Conservation (phyloP, 2,888 invertebrate genomes). For the Aphrophora alni region DNA sequence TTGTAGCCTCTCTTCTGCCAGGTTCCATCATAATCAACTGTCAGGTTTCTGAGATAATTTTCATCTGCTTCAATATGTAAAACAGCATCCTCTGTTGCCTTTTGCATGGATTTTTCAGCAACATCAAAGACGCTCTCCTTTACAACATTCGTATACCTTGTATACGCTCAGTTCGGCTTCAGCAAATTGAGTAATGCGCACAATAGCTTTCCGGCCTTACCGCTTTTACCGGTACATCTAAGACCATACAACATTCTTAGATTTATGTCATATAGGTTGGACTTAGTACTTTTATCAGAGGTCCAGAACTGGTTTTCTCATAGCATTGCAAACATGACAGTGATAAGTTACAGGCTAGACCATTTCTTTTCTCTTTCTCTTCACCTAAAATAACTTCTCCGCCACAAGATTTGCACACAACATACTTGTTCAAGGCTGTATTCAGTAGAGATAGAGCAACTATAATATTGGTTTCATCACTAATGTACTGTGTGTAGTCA, state of each 20-base stretch:
- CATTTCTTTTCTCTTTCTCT: conserved; percentile 19
- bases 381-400: conserved; percentile 16
- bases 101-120: conserved; percentile 26
- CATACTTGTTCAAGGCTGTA: conserved; percentile 22
- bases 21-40: conserved; percentile 9
- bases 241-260: conserved; percentile 25
- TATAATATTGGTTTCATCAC: conserved; percentile 10
- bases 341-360: conserved; percentile 22
- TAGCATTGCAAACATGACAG: conserved; percentile 24
- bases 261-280: conserved; percentile 13
- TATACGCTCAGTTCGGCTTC: conserved; percentile 13
- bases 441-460: conserved; percentile 12
- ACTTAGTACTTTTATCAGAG: conserved; percentile 14
- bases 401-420: conserved; percentile 24
- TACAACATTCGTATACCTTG: conserved; percentile 21
- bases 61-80: conserved; percentile 18
- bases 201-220: conserved; percentile 18
- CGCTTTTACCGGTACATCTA: conserved; percentile 16
- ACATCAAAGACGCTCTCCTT: conserved; percentile 21
- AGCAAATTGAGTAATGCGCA: conserved; percentile 13
- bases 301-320: conserved; percentile 26
- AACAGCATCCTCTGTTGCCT: conserved; percentile 21
- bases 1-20: conserved; percentile 22
- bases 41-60: conserved; percentile 17
- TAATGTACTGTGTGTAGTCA: conserved; percentile 15